phyloP scores from a whole-genome alignment of 2,797 vertebrate genomes.

The Chromis chromis region DNA sequence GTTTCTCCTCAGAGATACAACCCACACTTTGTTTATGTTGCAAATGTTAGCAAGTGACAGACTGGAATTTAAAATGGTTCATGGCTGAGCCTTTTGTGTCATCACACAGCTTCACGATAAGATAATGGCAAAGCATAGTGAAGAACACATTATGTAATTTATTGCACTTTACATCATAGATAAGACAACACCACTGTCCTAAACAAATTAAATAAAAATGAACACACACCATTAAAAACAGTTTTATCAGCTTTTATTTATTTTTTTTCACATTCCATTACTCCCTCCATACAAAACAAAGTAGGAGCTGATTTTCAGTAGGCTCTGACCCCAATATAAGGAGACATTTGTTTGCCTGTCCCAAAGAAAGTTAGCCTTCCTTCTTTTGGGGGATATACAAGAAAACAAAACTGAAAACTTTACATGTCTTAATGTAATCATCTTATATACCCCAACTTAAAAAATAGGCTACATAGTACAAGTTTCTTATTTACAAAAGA shows the following conservation, averaged over 20 bases:
- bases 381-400: slow-evolving; percentile 18
- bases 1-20: too few relatives aligned
- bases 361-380: slow-evolving; percentile 47
- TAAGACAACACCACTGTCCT: neutral
- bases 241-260: slow-evolving; percentile 69
- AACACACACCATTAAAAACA: neutral
- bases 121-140: neutral
- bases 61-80: neutral
- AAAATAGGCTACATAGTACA: slow-evolving; percentile 79
- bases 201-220: neutral
- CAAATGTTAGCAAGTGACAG: neutral
- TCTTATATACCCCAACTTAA: slow-evolving; percentile 66
- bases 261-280: slow-evolving; percentile 63
- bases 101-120: neutral
- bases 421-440: slow-evolving; percentile 69
- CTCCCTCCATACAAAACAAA: slow-evolving; percentile 64
- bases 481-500: slow-evolving; percentile 82
- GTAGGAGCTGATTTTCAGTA: slow-evolving; percentile 53
- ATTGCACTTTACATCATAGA: neutral
- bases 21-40: neutral
- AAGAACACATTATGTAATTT: neutral
- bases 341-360: slow-evolving; percentile 36
- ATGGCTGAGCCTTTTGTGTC: neutral
- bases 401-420: slow-evolving; percentile 58
- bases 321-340: slow-evolving; percentile 29